These are phyloP conservation scores for Pholis gunnellus DNA, from an alignment of 2,113 vertebrate species.

Conservation along the genomic window DNA sequence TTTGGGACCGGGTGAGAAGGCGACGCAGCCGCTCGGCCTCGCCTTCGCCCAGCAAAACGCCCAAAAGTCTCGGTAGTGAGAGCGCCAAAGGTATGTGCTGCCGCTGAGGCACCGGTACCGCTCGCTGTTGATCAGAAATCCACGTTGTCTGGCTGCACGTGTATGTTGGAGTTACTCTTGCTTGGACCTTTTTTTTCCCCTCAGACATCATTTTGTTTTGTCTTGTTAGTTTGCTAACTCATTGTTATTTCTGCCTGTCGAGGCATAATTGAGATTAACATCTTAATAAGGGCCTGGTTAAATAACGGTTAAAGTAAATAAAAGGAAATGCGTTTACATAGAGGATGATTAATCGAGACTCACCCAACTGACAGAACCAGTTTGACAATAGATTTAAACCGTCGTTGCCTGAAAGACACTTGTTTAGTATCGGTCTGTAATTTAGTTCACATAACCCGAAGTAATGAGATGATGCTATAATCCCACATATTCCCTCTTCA, in stretches of 20 bases:
- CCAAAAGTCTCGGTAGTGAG: constrained; percentile 57
- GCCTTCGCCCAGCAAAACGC: constrained; percentile 61
- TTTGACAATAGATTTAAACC: background rate
- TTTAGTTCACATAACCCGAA: background rate
- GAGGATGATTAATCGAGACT: background rate
- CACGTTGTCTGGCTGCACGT: background rate
- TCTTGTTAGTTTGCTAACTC: background rate
- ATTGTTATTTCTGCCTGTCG: background rate
- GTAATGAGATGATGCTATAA: constrained; percentile 22
- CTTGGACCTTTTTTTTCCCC: background rate
- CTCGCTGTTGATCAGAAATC: background rate
- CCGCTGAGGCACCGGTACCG: background rate
- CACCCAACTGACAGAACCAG: constrained; percentile 5
- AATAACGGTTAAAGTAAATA: background rate
- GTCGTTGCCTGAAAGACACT: background rate
- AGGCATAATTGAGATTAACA: background rate
- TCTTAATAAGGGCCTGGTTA: no score
- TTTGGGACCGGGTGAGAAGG: constrained; percentile 69
- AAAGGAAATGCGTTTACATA: background rate
- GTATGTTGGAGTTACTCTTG: background rate
- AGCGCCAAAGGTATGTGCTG: constrained; percentile 65
- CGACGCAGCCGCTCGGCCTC: constrained; percentile 61
- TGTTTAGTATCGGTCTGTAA: background rate
- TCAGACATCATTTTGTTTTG: background rate
- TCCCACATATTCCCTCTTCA: background rate